A percentile compares a stretch with the other conserved stretches of the same genome.
These are phyloP conservation scores for Hirtodrosophila trivittata DNA, from an alignment of 2,888 invertebrate genomes.

Conservation along the genomic window DNA sequence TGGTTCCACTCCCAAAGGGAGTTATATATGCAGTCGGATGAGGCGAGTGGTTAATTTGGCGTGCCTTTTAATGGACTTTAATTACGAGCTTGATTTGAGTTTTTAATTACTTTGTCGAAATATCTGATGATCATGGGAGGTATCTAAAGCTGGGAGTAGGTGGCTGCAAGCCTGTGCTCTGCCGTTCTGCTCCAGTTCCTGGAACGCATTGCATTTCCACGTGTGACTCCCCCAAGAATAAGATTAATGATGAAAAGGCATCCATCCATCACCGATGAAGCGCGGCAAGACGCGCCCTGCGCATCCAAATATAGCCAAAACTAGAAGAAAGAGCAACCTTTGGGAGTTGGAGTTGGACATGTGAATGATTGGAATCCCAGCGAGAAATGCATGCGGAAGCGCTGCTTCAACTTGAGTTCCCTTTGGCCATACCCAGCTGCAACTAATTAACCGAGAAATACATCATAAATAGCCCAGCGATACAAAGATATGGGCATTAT, in stretches of 20 bases:
- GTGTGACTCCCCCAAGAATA: constrained; percentile 55
- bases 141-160: background rate
- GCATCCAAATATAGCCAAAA: constrained; percentile 66
- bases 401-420: constrained; percentile 1
- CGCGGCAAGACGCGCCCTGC: constrained; percentile 56
- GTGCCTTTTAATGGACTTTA: constrained; percentile 60
- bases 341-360: constrained; percentile 30
- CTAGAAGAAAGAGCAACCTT: constrained; percentile 32
- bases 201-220: constrained; percentile 55
- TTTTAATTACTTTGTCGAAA: constrained; percentile 46
- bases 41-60: constrained; percentile 50
- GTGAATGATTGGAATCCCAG: constrained; percentile 19
- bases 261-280: constrained; percentile 72
- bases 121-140: constrained; percentile 5
- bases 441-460: constrained; percentile 80
- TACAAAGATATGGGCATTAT: constrained; percentile 36
- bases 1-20: background rate
- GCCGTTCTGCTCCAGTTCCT: constrained; percentile 68
- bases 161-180: background rate
- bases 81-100: constrained; percentile 55
- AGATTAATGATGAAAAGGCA: constrained; percentile 70
- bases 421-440: constrained; percentile 59
- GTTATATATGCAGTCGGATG: constrained; percentile 48
- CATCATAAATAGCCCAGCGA: constrained; percentile 72
- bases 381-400: constrained; percentile 50